These are phyloP conservation scores for Drosophila tanythrix DNA, from an alignment of 2,888 invertebrate species.

Conservation along the genomic window DNA sequence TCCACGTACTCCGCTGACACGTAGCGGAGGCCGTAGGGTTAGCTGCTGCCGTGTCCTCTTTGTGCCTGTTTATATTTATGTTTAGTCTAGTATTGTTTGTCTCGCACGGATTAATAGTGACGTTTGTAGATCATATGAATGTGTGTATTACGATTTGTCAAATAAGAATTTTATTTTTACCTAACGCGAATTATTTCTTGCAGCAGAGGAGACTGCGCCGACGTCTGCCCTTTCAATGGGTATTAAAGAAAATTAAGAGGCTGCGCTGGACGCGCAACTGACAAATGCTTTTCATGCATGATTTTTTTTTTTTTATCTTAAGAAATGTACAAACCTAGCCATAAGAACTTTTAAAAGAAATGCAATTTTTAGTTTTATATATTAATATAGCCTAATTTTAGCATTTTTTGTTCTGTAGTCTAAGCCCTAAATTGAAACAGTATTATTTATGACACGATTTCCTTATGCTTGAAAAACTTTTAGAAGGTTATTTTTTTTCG, in stretches of 20 bases:
- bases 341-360: conserved; percentile 11
- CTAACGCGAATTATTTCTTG: conserved; percentile 40
- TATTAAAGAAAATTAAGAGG: conserved; percentile 61
- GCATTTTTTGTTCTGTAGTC: conserved; percentile 9
- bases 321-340: conserved; percentile 42
- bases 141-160: conserved; percentile 7
- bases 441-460: conserved; percentile 74
- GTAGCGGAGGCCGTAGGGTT: conserved; percentile 15
- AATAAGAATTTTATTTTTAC: conserved; percentile 8
- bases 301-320: conserved; percentile 16
- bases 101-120: neutral
- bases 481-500: neutral
- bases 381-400: conserved; percentile 16
- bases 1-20: conserved; percentile 6
- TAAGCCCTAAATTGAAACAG: conserved; percentile 44
- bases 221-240: conserved; percentile 39
- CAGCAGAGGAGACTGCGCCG: conserved; percentile 26
- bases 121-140: conserved; percentile 14
- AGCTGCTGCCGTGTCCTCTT: conserved; percentile 17
- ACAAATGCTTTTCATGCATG: conserved; percentile 20
- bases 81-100: conserved; percentile 1
- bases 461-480: conserved; percentile 29
- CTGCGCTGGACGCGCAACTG: conserved; percentile 28
- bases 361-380: conserved; percentile 18
- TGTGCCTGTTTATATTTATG: conserved; percentile 26